These are phyloP conservation scores for Drosophila neonasuta DNA, from an alignment of 2,888 invertebrate genomes.

Conservation along the genomic window DNA sequence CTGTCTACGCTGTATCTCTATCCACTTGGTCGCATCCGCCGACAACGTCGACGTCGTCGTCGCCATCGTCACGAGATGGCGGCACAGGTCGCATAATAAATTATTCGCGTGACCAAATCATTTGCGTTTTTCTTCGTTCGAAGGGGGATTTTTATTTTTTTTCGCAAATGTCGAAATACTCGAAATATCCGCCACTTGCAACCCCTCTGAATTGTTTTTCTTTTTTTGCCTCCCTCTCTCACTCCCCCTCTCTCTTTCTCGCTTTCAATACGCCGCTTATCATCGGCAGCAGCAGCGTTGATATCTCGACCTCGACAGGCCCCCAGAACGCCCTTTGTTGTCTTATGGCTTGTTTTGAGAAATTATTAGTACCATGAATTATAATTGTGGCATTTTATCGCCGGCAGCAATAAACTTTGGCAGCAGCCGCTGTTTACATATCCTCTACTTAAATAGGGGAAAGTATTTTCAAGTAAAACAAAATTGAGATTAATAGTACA, in stretches of 20 bases:
- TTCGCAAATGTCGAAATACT: slow-evolving; percentile 47
- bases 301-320: slow-evolving; percentile 33
- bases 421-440: slow-evolving; percentile 16
- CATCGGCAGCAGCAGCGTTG: slow-evolving; percentile 29
- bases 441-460: neutral
- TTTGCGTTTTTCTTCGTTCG: slow-evolving; percentile 57
- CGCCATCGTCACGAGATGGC: slow-evolving; percentile 66
- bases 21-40: slow-evolving; percentile 62
- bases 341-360: slow-evolving; percentile 42
- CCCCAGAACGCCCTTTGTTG: slow-evolving; percentile 31
- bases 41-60: slow-evolving; percentile 25
- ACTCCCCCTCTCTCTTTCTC: too few species aligned
- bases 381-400: slow-evolving; percentile 65
- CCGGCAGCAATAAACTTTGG: slow-evolving; percentile 32
- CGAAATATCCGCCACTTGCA: slow-evolving; percentile 22
- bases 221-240: neutral
- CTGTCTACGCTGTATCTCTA: slow-evolving; percentile 52
- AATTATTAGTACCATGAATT: slow-evolving; percentile 67
- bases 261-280: slow-evolving; percentile 34
- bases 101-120: slow-evolving; percentile 78
- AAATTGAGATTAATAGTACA: too few species aligned
- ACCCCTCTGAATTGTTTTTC: slow-evolving; percentile 29
- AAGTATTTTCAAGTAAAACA: too few species aligned
- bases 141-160: slow-evolving; percentile 13
- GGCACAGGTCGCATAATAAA: slow-evolving; percentile 74